Conservation (phyloP, 92 coral and sea anemone genomes). For the Siderastrea radians region DNA sequence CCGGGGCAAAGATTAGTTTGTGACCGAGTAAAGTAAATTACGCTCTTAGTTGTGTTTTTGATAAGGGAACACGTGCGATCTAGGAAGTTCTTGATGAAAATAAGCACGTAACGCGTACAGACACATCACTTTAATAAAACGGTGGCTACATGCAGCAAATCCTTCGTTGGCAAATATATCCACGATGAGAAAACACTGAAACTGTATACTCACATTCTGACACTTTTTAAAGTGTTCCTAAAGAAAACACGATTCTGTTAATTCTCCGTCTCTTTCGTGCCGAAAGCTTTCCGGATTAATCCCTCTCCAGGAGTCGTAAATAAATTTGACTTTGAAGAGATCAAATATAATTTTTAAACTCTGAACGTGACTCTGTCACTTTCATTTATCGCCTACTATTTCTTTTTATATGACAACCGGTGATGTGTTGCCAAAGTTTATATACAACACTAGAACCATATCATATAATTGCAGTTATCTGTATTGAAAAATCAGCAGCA, state of each 20-base stretch:
- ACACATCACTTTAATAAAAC: background rate
- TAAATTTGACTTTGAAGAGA: background rate
- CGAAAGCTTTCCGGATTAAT: background rate
- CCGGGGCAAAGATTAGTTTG: background rate
- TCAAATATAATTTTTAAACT: background rate
- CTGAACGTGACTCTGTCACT: slow-evolving; percentile 7
- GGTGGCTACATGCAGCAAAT: too few species aligned
- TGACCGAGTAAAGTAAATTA: background rate
- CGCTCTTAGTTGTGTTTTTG: background rate
- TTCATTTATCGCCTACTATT: background rate
- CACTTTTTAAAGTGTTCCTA: background rate
- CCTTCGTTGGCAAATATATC: too few species aligned
- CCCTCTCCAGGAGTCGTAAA: background rate
- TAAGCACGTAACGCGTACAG: slow-evolving; percentile 8
- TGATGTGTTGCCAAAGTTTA: background rate
- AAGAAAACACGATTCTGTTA: background rate
- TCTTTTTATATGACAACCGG: background rate
- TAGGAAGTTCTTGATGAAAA: background rate
- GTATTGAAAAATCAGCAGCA: background rate
- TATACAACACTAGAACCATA: background rate
- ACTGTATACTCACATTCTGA: background rate
- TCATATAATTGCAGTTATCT: background rate
- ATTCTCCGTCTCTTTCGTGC: too few species aligned
- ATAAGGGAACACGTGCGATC: background rate
- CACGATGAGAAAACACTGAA: too few species aligned